A percentile compares a stretch with the other conserved stretches of the same genome.
phyloP scores from a whole-genome alignment of 2,888 invertebrate genomes.

The Volucella zonaria region DNA sequence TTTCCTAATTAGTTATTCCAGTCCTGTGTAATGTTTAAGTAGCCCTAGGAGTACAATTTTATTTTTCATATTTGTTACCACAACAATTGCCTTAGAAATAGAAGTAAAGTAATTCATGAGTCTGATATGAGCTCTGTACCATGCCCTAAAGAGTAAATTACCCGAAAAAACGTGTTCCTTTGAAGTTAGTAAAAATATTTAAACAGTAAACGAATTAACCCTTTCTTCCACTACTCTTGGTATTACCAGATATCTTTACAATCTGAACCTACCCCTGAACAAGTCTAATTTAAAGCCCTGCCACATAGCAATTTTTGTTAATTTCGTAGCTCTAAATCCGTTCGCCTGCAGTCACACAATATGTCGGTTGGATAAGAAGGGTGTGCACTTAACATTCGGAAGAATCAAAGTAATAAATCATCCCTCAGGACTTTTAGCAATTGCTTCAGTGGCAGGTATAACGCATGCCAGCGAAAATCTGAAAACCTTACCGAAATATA shows the following conservation, averaged over 20 bases:
- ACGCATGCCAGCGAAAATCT: conserved; percentile 6
- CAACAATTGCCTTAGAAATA: too few species aligned
- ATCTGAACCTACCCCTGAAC: background rate
- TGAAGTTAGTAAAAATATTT: conserved; percentile 34
- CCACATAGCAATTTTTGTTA: background rate
- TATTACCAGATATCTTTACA: background rate
- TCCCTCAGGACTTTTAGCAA: conserved; percentile 52
- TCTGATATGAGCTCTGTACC: too few species aligned
- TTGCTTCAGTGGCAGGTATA: conserved; percentile 36
- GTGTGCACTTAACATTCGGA: conserved; percentile 35
- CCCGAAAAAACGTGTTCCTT: conserved; percentile 20
- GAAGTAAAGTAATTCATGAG: too few species aligned
- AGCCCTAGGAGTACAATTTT: too few species aligned
- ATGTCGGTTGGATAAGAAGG: conserved; percentile 44
- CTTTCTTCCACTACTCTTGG: conserved; percentile 14
- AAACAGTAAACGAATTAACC: conserved; percentile 29
- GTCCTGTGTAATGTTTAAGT: too few species aligned
- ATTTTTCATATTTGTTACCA: too few species aligned
- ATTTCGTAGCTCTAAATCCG: conserved; percentile 15
- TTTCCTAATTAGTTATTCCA: too few species aligned
- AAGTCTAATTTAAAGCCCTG: background rate
- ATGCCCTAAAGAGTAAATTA: conserved; percentile 19
- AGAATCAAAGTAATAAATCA: conserved; percentile 65
- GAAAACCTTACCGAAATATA: conserved; percentile 33
- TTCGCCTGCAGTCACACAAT: conserved; percentile 37